These are phyloP conservation scores for Acanthococcus lagerstroemiae DNA, from an alignment of 2,888 invertebrate genomes.

Conservation along the genomic window DNA sequence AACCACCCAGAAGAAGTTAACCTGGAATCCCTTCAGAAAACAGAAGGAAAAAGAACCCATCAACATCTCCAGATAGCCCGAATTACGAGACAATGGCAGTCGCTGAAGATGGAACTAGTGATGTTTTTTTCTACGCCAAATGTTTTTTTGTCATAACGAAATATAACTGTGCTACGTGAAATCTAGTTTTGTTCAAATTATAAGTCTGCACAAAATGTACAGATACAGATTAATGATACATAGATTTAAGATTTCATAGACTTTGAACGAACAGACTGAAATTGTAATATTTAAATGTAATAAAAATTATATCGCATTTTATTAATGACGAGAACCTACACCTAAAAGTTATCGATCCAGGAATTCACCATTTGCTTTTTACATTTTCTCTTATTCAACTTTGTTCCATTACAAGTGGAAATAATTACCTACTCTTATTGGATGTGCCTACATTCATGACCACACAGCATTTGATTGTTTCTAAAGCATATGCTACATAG, in stretches of 20 bases:
- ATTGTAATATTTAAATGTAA: background rate
- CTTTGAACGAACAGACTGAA: constrained; percentile 3
- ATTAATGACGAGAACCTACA: no score
- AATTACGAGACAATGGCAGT: background rate
- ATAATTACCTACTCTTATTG: no score
- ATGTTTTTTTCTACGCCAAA: background rate
- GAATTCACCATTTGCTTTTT: no score
- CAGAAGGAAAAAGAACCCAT: constrained; percentile 43
- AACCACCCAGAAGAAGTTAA: constrained; percentile 42
- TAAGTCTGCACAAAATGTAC: background rate
- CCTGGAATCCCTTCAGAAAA: constrained; percentile 64
- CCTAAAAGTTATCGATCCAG: no score
- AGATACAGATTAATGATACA: background rate
- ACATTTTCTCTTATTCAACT: background rate
- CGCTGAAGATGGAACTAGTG: background rate
- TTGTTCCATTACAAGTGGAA: background rate
- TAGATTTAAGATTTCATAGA: background rate
- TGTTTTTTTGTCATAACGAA: background rate
- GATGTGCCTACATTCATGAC: no score
- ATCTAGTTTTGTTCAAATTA: no score
- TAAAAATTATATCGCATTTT: no score
- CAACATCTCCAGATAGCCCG: constrained; percentile 33
- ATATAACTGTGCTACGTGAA: no score
- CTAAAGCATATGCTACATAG: no score
- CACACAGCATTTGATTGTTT: no score